These are phyloP conservation scores for Drosophila bifasciata DNA, from an alignment of 1,140 invertebrate genomes.

Conservation along the genomic window DNA sequence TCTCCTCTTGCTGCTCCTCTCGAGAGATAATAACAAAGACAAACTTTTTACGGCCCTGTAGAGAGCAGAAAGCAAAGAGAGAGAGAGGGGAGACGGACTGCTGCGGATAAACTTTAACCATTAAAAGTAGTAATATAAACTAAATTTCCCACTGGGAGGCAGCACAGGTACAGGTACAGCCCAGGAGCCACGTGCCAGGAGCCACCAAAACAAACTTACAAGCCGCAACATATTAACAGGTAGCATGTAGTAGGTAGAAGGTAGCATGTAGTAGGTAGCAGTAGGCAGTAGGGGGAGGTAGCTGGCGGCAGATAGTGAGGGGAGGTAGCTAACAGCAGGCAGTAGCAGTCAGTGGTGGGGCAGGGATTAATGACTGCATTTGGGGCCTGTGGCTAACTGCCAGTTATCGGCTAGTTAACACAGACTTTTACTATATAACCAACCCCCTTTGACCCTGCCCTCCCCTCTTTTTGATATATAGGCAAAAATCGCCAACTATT, in stretches of 20 bases:
- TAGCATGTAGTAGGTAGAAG: too few species aligned
- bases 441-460: too few species aligned
- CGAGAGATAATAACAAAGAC: constrained; percentile 72
- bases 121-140: constrained; percentile 87
- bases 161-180: constrained; percentile 9
- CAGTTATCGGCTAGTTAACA: constrained; percentile 6
- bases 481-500: constrained; percentile 99
- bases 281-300: too few species aligned
- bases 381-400: not conserved
- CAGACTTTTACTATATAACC: not conserved
- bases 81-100: not conserved
- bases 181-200: constrained; percentile 17
- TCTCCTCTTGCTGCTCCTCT: too few species aligned
- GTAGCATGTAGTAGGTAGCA: too few species aligned
- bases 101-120: constrained; percentile 68
- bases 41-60: constrained; percentile 60
- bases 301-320: too few species aligned
- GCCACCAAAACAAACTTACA: constrained; percentile 33
- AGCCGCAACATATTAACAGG: constrained; percentile 26
- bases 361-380: too few species aligned
- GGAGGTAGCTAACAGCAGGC: too few species aligned
- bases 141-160: constrained; percentile 91
- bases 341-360: too few species aligned
- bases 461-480: constrained; percentile 68
- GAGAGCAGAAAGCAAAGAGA: not conserved